Conservation (phyloP, 2,797 vertebrate genomes). For the Schizothorax lantsangensis region DNA sequence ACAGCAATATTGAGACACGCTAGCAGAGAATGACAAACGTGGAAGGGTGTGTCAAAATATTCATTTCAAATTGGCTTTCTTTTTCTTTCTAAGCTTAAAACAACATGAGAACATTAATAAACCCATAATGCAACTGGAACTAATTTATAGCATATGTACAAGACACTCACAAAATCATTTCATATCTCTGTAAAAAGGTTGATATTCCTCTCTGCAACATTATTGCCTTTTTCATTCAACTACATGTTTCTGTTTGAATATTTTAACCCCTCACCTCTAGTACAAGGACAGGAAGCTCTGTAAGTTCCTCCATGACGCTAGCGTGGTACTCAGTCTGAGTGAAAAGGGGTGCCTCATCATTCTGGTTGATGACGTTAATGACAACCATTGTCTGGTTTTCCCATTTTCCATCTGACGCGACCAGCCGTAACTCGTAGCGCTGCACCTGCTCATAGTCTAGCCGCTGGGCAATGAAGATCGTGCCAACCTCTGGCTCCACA, state of each 20-base stretch:
- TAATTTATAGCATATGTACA: constrained; percentile 61
- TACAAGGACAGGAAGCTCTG: constrained; percentile 81
- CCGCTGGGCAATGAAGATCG: constrained; percentile 83
- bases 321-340: constrained; percentile 83
- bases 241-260: not conserved
- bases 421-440: constrained; percentile 82
- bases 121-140: constrained; percentile 36
- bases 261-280: constrained; percentile 79
- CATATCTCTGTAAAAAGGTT: constrained; percentile 54
- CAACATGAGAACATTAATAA: constrained; percentile 70
- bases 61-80: constrained; percentile 72
- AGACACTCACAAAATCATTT: constrained; percentile 70
- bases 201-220: constrained; percentile 59
- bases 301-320: constrained; percentile 82
- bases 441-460: constrained; percentile 88
- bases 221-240: constrained; percentile 37
- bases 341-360: constrained; percentile 89
- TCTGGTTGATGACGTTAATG: constrained; percentile 84
- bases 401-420: constrained; percentile 92
- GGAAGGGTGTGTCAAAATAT: constrained; percentile 69
- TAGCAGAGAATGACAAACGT: constrained; percentile 53
- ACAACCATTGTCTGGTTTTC: constrained; percentile 86
- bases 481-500: constrained; percentile 87
- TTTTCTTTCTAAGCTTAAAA: constrained; percentile 63
- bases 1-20: constrained; percentile 66